Evolutionary conservation across 2,888 invertebrate species (phyloP).

Genomic region (Idaea aversata): DNA sequence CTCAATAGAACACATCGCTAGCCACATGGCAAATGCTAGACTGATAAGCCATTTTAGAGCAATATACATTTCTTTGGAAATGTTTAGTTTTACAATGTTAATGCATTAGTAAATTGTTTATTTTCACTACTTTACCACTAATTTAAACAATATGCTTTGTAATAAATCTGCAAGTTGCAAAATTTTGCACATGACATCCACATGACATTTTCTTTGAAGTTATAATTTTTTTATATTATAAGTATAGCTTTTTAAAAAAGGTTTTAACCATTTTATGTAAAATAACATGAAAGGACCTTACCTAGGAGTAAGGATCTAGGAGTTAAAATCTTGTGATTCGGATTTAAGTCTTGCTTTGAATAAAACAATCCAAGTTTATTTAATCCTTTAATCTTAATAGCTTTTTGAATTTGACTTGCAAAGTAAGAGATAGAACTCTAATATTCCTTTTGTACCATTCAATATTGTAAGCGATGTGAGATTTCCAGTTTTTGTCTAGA

Average conservation of each 20-base stretch:
- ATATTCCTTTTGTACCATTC: constrained; percentile 92
- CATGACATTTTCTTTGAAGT: constrained; percentile 14
- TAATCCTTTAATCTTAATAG: constrained; percentile 49
- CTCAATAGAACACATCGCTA: constrained; percentile 53
- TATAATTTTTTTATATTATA: constrained; percentile 4
- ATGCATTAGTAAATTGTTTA: constrained; percentile 11
- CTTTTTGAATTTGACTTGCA: constrained; percentile 78
- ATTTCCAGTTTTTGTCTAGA: constrained; percentile 89
- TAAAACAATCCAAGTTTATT: not conserved
- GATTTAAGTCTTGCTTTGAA: too few species aligned
- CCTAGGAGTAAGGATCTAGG: too few species aligned
- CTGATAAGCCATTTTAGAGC: constrained; percentile 67
- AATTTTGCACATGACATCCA: constrained; percentile 6
- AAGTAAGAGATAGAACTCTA: constrained; percentile 81
- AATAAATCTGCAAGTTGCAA: constrained; percentile 11
- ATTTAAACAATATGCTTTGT: constrained; percentile 13
- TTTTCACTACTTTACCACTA: constrained; percentile 12
- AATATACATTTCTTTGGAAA: constrained; percentile 57
- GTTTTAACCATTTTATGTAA: not conserved
- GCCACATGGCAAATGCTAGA: constrained; percentile 59
- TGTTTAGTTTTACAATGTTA: constrained; percentile 4
- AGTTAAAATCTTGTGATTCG: too few species aligned
- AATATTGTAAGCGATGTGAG: constrained; percentile 88
- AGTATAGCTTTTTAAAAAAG: not conserved
- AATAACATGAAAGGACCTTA: too few species aligned